Base-by-base conservation (phyloP, 2,888 invertebrate genomes). In the Molorchus minor region DNA sequence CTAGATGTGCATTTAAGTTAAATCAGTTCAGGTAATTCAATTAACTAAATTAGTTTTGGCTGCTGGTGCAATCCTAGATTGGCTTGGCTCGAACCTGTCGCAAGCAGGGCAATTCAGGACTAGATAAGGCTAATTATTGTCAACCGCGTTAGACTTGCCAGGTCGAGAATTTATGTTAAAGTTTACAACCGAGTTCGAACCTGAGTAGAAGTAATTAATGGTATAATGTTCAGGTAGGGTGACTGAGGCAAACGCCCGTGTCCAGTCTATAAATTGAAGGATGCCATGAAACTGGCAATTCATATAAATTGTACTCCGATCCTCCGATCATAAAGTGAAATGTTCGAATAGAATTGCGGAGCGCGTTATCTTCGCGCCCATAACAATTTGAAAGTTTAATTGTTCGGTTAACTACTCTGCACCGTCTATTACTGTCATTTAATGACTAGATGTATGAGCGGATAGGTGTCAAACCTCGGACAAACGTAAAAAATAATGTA, bases 301-400 rank as follows among this genome's bases (percentile, higher is more conserved):
- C 71, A 62, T 65, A 77, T 77, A 77, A 77, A 77, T 76, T 75
- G 76, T 76, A 69, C 72, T 72, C 60, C 67, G 76, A 77, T 77
- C 77, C 72, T 72, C 60, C 67, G 76, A 77, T 77, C 77, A 77
- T 78, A 78, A 78, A 78, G 71, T 73, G 76, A 69, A 73, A 74
- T 71, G 75, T 70, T 71, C 74, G 68, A 72, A 72, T 73, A 72
- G 71, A 74, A 76, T 75, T 75, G 74, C 69, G 66, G 70, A 54
- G 63, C 67, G 65, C 71, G 74, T 76, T 77, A 77, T 77, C 76
- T 75, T 75, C 67, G 71, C 63, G 71, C 69, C 68, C 73, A 75
- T 75, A 73, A 72, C 76, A 75, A 74, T 76, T 74, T 72, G 75
- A 77, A 77, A 77, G 76, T 78, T 78, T 78, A 78, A 78, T 78